Evolutionary conservation across 2,113 vertebrate species (phyloP).

Genomic region (Amphilophus citrinellus): DNA sequence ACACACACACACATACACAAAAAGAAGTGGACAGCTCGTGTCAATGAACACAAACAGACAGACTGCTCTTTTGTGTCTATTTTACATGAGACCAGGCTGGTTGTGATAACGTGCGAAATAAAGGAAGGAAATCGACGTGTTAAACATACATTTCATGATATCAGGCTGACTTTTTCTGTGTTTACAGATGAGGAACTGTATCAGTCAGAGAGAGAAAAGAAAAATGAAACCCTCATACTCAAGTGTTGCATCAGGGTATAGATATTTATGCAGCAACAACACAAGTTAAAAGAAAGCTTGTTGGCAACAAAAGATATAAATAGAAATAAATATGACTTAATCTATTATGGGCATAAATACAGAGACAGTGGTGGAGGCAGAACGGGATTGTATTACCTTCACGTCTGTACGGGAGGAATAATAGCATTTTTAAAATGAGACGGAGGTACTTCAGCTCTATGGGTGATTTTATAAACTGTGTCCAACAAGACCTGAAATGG

Average conservation of each 20-base stretch:
- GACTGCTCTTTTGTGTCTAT: not conserved
- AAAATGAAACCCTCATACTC: not conserved
- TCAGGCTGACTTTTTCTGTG: not conserved
- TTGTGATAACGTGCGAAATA: not conserved
- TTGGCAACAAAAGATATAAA: conserved; percentile 38
- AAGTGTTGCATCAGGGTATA: conserved; percentile 16
- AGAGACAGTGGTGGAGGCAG: not conserved
- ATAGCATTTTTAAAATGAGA: conserved; percentile 43
- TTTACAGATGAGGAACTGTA: not conserved
- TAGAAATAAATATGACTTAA: conserved; percentile 40
- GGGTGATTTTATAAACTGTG: conserved; percentile 40
- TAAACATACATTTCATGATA: not conserved
- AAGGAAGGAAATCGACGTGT: not conserved
- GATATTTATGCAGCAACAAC: conserved; percentile 55
- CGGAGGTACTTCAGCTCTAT: conserved; percentile 33
- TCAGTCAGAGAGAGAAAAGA: not conserved
- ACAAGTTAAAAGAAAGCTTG: conserved; percentile 40
- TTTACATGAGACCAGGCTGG: not conserved
- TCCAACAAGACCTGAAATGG: conserved; percentile 39
- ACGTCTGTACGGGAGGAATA: conserved; percentile 1
- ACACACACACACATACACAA: too few species aligned
- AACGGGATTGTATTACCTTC: conserved; percentile 8
- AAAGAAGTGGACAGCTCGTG: not conserved
- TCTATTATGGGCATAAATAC: conserved; percentile 67
- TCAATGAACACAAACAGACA: not conserved